A percentile compares a stretch with the other conserved stretches of the same genome.
These are phyloP conservation scores for Margarornis squamiger DNA, from an alignment of 2,797 vertebrate genomes.

Conservation along the genomic window DNA sequence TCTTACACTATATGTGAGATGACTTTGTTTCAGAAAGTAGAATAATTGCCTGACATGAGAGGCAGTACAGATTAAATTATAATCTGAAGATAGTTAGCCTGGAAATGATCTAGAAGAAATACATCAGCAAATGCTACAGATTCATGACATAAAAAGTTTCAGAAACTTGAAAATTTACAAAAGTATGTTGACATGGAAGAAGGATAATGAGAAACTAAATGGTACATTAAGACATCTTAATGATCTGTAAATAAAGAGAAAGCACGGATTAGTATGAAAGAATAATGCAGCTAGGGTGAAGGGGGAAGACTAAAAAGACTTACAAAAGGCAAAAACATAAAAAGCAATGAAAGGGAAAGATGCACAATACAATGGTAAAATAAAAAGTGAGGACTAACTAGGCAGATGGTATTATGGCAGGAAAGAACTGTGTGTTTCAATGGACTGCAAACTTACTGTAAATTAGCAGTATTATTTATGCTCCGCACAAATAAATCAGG, in stretches of 20 bases:
- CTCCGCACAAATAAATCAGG: background rate
- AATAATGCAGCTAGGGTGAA: background rate
- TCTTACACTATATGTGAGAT: background rate
- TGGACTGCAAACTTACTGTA: background rate
- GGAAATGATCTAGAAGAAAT: background rate
- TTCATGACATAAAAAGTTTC: background rate
- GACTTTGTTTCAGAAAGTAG: background rate
- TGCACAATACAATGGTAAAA: background rate
- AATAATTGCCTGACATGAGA: background rate
- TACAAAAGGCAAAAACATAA: background rate
- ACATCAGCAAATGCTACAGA: background rate
- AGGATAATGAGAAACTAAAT: background rate
- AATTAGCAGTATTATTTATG: conserved; percentile 9
- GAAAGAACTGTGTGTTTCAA: background rate
- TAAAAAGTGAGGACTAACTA: background rate
- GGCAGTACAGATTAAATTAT: background rate
- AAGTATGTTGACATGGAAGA: background rate
- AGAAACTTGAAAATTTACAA: background rate
- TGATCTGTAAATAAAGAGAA: background rate
- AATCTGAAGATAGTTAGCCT: background rate
- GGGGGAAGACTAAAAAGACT: background rate
- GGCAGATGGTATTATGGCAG: background rate
- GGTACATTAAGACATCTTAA: background rate
- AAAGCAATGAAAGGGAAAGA: background rate
- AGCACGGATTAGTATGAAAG: background rate